Conservation (phyloP, 2,113 vertebrate species). For the Paedocypris sp. region DNA sequence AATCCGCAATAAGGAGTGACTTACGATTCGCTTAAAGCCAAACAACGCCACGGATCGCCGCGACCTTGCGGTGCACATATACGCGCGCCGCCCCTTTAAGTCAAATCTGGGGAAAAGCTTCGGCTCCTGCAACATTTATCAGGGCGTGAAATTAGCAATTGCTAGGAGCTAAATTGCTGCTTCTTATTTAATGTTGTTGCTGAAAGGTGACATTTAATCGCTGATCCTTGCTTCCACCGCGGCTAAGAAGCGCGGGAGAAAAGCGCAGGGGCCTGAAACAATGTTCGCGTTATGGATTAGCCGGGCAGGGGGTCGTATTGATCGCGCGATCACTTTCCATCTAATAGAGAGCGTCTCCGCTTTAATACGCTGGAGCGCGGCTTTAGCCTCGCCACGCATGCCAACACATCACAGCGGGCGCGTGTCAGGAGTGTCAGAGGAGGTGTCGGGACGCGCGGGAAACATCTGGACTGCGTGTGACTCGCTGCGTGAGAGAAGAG, state of each 20-base stretch:
- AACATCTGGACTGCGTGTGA: slow-evolving; percentile 13
- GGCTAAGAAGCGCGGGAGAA: slow-evolving; percentile 41
- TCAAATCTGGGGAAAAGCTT: slow-evolving; percentile 43
- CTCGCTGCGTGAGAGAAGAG: too few species aligned
- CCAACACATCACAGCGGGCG: slow-evolving; percentile 6
- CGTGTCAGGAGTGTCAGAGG: slow-evolving; percentile 27
- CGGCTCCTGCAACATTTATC: slow-evolving; percentile 52
- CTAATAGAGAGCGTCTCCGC: slow-evolving; percentile 31
- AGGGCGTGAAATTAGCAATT: slow-evolving; percentile 57
- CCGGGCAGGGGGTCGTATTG: slow-evolving; percentile 33
- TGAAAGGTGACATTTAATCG: slow-evolving; percentile 55
- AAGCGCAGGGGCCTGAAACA: slow-evolving; percentile 24
- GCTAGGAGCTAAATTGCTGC: slow-evolving; percentile 53
- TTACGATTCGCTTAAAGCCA: slow-evolving; percentile 13
- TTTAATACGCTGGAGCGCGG: slow-evolving; percentile 37
- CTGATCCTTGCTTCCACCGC: slow-evolving; percentile 46
- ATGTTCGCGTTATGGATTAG: slow-evolving; percentile 40
- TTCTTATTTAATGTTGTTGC: slow-evolving; percentile 54
- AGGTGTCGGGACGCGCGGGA: neutral
- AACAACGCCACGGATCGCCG: slow-evolving; percentile 4
- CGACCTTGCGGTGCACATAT: slow-evolving; percentile 20
- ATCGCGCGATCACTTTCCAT: slow-evolving; percentile 40
- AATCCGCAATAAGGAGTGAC: neutral
- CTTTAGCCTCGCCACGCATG: slow-evolving; percentile 29
- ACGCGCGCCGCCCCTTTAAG: slow-evolving; percentile 43